Conservation (phyloP, 2,113 vertebrate species). For the Meles meles region DNA sequence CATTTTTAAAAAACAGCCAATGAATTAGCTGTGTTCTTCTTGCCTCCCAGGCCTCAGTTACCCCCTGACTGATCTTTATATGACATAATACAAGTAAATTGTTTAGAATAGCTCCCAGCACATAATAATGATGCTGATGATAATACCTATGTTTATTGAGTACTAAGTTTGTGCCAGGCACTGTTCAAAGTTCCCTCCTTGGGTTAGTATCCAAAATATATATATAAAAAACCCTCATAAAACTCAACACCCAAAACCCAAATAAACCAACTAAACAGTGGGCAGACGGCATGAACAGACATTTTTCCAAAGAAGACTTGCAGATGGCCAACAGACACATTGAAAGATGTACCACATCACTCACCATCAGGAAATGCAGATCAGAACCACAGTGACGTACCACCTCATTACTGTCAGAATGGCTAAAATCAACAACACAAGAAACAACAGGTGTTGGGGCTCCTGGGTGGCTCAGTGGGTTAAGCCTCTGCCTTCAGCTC, state of each 20-base stretch:
- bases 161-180: background rate
- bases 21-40: background rate
- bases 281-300: background rate
- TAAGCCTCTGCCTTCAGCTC: no score
- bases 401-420: no score
- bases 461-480: no score
- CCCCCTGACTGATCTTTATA: background rate
- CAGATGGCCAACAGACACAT: background rate
- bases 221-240: background rate
- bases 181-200: background rate
- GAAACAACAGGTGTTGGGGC: no score
- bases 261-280: background rate
- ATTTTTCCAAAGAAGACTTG: background rate
- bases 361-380: no score
- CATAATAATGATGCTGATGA: background rate
- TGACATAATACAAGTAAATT: background rate
- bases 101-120: background rate
- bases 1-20: background rate
- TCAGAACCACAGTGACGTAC: no score
- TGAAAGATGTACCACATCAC: no score
- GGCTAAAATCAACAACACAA: no score
- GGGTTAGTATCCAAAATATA: background rate
- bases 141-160: background rate
- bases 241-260: background rate
- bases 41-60: background rate